phyloP scores from a whole-genome alignment of 1,140 invertebrate genomes.

The Dryas iulia region DNA sequence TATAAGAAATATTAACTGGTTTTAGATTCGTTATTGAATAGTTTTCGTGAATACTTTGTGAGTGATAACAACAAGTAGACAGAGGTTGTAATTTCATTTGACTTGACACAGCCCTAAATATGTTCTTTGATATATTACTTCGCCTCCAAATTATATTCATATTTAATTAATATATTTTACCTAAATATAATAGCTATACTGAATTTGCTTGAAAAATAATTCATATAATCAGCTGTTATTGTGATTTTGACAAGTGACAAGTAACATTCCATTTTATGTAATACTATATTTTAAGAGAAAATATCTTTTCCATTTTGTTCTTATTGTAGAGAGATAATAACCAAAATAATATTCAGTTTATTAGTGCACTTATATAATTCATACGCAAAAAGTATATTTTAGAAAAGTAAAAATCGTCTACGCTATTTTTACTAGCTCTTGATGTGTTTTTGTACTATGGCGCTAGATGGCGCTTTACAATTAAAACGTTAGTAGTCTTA shows the following conservation, averaged over 20 bases:
- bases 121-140: conserved; percentile 10
- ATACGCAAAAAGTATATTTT: no score
- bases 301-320: not conserved
- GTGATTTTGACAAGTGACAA: not conserved
- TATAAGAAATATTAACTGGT: conserved; percentile 18
- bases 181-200: not conserved
- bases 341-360: no score
- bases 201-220: not conserved
- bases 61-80: not conserved
- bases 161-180: not conserved
- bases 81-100: conserved; percentile 9
- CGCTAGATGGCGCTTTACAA: not conserved
- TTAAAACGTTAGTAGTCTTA: not conserved
- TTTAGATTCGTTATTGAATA: not conserved
- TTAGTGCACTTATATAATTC: no score
- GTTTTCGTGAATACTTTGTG: not conserved
- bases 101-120: conserved; percentile 11
- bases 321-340: no score
- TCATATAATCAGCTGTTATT: not conserved
- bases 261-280: not conserved
- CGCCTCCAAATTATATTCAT: conserved; percentile 36
- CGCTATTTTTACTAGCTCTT: not conserved
- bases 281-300: not conserved
- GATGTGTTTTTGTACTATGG: not conserved
- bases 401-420: not conserved